Evolutionary conservation across 2,888 invertebrate genomes (phyloP).

Genomic region (Epinotia brunnichana): DNA sequence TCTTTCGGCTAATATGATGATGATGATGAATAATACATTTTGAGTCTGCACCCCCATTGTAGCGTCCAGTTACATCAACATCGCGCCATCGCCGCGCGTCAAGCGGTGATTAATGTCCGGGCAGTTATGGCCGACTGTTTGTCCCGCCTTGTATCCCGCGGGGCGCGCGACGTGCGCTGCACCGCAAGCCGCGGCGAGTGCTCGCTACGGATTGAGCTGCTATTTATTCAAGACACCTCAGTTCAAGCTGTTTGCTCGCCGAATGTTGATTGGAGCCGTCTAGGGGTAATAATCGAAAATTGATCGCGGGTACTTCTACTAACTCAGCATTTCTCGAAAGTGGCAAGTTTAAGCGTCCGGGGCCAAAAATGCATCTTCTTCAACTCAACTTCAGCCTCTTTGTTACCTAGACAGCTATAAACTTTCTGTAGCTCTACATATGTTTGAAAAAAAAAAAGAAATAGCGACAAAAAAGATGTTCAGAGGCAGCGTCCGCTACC

Average conservation of each 20-base stretch:
- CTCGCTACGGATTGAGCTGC: slow-evolving; percentile 7
- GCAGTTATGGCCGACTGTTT: slow-evolving; percentile 17
- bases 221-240: slow-evolving; percentile 22
- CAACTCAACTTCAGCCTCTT: too few species aligned
- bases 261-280: slow-evolving; percentile 21
- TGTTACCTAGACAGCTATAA: too few species aligned
- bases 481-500: too few species aligned
- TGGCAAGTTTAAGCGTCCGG: too few species aligned
- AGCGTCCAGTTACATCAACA: neutral
- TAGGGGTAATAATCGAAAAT: slow-evolving; percentile 1
- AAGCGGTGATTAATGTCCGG: slow-evolving; percentile 27
- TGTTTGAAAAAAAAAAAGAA: too few species aligned
- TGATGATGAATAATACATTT: too few species aligned
- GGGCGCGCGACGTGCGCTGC: neutral
- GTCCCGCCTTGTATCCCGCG: neutral
- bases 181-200: neutral
- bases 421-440: too few species aligned
- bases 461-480: too few species aligned
- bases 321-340: too few species aligned
- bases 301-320: neutral
- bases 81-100: neutral
- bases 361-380: too few species aligned
- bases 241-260: slow-evolving; percentile 5
- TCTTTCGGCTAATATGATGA: too few species aligned
- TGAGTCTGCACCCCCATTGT: too few species aligned